Evolutionary conservation across 1,140 invertebrate species (phyloP), one percentile per base, ranked within the genome.

Genomic region (Euura lappo): DNA sequence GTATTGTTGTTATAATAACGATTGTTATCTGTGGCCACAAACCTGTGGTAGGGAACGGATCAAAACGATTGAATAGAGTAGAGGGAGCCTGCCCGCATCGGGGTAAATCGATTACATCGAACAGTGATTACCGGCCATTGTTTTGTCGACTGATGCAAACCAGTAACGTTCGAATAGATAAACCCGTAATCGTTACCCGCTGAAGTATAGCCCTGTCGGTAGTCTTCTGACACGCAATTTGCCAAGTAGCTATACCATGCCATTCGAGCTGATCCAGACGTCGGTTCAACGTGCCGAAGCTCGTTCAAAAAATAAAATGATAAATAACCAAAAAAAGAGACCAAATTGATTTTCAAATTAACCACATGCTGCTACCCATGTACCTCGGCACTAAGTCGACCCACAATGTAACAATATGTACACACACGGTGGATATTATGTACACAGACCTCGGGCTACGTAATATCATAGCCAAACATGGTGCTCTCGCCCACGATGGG

Each of bases 131-230:
- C 13, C 51, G 51, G 13, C 51, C 51, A 60, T 60, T 60, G 51
- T 60, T 60, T 60, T 28, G 51, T 60, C 13, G 51, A 6, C 51
- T n/a, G 13, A 60, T 11, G 51, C 51, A 3, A 8, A 60, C 3
- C 51, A n/a, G 51, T 60, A 60, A 60, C 13, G 51, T 60, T 60
- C 13, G 51, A 60, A 60, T 60, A 60, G 51, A 60, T 60, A 60
- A 60, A 60, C 51, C 3, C 3, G 51, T 60, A 8, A n/a, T 60
- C 51, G 8, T 60, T 60, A n/a, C 51, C 51, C 51, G 8, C 51
- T 60, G 8, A n/a, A 60, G 28, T 60, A n/a, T 60, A 8, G 51
- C 13, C 51, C 6, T n/a, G 6, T 6, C 10, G 51, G 51, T 60
- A 11, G 47, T 60, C 6, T 60, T 6, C 8, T n/a, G 51, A 60